Evolutionary conservation across 2,113 vertebrate species (phyloP).

Genomic region (Psettodes erumei): DNA sequence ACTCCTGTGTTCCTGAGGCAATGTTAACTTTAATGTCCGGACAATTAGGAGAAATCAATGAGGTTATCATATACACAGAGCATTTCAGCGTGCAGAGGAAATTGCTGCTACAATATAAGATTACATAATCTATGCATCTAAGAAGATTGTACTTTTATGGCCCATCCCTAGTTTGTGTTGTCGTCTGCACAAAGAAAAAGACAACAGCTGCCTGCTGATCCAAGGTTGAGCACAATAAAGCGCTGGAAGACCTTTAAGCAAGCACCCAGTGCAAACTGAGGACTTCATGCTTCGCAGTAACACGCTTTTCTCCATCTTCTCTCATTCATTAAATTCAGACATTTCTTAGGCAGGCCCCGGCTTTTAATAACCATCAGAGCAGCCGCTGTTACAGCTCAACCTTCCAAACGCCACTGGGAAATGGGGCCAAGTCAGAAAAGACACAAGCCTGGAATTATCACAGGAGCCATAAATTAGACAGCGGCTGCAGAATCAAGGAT

Average conservation of each 20-base stretch:
- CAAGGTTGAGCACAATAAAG: not conserved
- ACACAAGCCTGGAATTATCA: not conserved
- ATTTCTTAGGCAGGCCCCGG: not conserved
- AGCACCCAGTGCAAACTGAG: not conserved
- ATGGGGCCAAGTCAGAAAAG: not conserved
- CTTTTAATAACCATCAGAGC: not conserved
- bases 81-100: not conserved
- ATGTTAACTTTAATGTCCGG: no score
- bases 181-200: no score
- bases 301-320: not conserved
- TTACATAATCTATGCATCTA: no score
- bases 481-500: not conserved
- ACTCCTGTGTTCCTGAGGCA: no score
- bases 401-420: not conserved
- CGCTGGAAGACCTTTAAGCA: not conserved
- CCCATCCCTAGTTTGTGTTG: no score
- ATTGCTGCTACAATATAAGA: not conserved
- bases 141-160: no score
- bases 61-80: not conserved
- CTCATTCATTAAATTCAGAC: no score
- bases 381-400: slow-evolving; percentile 11
- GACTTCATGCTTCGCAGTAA: not conserved
- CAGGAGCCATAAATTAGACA: slow-evolving; percentile 24
- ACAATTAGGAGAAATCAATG: no score
- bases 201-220: no score